phyloP scores from a whole-genome alignment of 2,888 invertebrate genomes.

The Seira musarum region DNA sequence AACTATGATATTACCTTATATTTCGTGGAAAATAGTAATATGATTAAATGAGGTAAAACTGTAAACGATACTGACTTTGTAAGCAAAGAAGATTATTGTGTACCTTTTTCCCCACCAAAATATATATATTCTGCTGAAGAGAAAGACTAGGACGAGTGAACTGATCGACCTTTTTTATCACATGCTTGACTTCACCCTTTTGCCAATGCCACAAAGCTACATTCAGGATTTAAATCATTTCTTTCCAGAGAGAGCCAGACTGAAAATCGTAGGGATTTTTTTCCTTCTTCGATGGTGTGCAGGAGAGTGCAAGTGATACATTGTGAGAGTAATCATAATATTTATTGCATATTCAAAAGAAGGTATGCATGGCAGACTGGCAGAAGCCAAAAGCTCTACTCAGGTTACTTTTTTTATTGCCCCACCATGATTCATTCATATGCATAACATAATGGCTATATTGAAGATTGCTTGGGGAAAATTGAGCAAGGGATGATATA shows the following conservation, averaged over 20 bases:
- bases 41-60: slow-evolving; percentile 58
- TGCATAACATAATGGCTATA: slow-evolving; percentile 8
- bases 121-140: no score
- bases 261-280: slow-evolving; percentile 5
- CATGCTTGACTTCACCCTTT: slow-evolving; percentile 59
- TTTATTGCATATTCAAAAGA: no score
- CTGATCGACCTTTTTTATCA: slow-evolving; percentile 59
- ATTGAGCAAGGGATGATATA: no score
- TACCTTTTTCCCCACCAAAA: background rate
- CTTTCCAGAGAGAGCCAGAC: slow-evolving; percentile 17
- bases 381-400: slow-evolving; percentile 21
- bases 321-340: slow-evolving; percentile 52
- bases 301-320: slow-evolving; percentile 50
- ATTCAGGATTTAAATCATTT: slow-evolving; percentile 56
- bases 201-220: slow-evolving; percentile 48
- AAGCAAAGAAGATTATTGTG: no score
- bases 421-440: slow-evolving; percentile 42
- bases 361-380: slow-evolving; percentile 31
- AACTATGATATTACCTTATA: no score
- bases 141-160: no score
- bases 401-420: slow-evolving; percentile 55
- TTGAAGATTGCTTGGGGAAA: no score
- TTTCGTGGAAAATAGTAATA: slow-evolving; percentile 30
- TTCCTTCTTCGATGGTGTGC: background rate
- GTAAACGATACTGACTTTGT: no score